Percentiles rank a stretch among this genome's conserved stretches.
These are phyloP conservation scores for Apamea anceps DNA, from an alignment of 2,888 invertebrate species.

Conservation along the genomic window DNA sequence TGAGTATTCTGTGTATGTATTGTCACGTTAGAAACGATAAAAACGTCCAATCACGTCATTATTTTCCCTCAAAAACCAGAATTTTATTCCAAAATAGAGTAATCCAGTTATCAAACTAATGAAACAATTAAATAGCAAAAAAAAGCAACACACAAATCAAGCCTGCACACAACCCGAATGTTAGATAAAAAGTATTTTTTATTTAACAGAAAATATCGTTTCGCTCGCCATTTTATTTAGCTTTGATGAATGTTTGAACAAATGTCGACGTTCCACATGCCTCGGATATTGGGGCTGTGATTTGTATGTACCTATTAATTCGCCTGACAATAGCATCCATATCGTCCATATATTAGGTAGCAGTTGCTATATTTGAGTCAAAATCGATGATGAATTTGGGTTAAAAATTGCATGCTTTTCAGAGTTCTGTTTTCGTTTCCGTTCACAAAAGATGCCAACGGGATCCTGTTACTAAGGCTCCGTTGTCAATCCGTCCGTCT, in stretches of 20 bases:
- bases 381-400: constrained; percentile 14
- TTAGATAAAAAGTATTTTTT: constrained; percentile 29
- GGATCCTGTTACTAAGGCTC: neutral
- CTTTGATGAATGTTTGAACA: constrained; percentile 53
- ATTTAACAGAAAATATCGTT: constrained; percentile 36
- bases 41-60: neutral
- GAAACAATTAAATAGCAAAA: constrained; percentile 20
- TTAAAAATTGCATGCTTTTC: neutral
- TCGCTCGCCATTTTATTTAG: constrained; percentile 33
- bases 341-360: constrained; percentile 36
- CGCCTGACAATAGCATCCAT: constrained; percentile 48
- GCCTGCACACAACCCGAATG: neutral
- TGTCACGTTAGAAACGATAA: no score
- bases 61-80: neutral
- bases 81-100: neutral
- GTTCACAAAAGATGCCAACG: no score
- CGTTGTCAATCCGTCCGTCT: neutral
- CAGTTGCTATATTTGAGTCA: constrained; percentile 19
- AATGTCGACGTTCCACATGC: constrained; percentile 28
- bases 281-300: constrained; percentile 40
- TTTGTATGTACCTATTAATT: constrained; percentile 57
- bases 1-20: no score
- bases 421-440: neutral
- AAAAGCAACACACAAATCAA: constrained; percentile 4
- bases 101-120: neutral